Evolutionary conservation across 2,888 invertebrate genomes (phyloP).

Genomic region (Trileptium ribeirensis): DNA sequence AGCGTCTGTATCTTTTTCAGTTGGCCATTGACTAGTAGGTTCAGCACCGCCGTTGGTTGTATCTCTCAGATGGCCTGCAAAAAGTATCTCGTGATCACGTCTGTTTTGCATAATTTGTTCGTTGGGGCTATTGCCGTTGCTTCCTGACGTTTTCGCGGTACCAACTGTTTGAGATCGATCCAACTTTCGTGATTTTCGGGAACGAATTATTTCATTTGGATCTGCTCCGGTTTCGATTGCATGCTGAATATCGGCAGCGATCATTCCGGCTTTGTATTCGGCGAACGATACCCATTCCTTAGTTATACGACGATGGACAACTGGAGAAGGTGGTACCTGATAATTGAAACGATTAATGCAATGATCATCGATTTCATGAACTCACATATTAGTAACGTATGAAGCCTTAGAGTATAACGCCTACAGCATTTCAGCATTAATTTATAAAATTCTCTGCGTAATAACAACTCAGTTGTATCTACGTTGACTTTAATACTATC

Average conservation of each 20-base stretch:
- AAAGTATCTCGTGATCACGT: not conserved
- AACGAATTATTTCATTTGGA: not conserved
- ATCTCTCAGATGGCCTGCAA: too few species aligned
- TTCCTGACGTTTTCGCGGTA: too few species aligned
- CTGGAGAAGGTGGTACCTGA: slow-evolving; percentile 43
- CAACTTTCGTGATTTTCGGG: not conserved
- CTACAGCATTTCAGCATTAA: too few species aligned
- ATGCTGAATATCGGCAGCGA: not conserved
- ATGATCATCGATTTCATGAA: too few species aligned
- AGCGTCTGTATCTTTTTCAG: not conserved
- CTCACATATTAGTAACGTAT: too few species aligned
- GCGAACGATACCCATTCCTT: slow-evolving; percentile 48
- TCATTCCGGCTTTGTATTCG: not conserved
- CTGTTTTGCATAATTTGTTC: not conserved
- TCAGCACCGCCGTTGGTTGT: not conserved
- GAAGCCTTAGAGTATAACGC: too few species aligned
- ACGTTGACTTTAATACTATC: too few species aligned
- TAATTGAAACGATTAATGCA: too few species aligned
- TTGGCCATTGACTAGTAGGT: not conserved
- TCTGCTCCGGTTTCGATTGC: not conserved
- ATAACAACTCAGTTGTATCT: too few species aligned
- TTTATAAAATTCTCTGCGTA: too few species aligned
- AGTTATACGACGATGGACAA: slow-evolving; percentile 44
- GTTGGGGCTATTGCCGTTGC: not conserved
- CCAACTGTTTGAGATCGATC: too few species aligned